Conservation (phyloP, 1,140 invertebrate species). For the Meloidogyne floridensis region DNA sequence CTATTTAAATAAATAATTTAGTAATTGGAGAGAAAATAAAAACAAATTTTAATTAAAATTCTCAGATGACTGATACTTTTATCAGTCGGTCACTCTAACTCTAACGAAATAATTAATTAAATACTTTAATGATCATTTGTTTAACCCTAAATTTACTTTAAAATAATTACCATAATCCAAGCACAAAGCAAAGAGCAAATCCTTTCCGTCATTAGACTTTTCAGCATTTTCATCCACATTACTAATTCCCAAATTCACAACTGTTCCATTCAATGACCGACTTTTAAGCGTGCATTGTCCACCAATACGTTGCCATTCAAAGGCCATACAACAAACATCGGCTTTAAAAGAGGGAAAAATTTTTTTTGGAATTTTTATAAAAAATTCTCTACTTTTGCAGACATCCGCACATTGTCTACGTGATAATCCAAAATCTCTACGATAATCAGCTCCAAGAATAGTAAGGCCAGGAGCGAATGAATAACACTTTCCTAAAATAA, state of each 20-base stretch:
- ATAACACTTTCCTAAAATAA: conserved; percentile 35
- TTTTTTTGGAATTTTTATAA: neutral
- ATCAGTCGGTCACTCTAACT: too few relatives aligned
- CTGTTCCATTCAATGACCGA: conserved; percentile 49
- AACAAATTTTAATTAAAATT: neutral
- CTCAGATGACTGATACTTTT: too few relatives aligned
- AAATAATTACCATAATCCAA: conserved; percentile 43
- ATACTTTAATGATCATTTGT: neutral
- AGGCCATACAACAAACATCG: conserved; percentile 49
- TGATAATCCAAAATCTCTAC: conserved; percentile 42
- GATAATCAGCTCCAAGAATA: conserved; percentile 46
- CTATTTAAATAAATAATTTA: neutral
- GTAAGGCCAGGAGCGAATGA: conserved; percentile 48
- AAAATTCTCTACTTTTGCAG: conserved; percentile 35
- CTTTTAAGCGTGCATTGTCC: conserved; percentile 50
- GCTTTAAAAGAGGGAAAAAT: neutral
- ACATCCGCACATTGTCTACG: conserved; percentile 41
- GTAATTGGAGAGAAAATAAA: neutral
- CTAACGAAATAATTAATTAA: neutral
- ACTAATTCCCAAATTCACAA: conserved; percentile 17
- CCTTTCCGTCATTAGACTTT: conserved; percentile 1
- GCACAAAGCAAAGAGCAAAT: conserved; percentile 44
- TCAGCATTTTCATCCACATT: neutral
- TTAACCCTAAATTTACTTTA: neutral
- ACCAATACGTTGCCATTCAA: conserved; percentile 39